phyloP scores from a whole-genome alignment of 2,113 vertebrate species.

The Puntigrus tetrazona region DNA sequence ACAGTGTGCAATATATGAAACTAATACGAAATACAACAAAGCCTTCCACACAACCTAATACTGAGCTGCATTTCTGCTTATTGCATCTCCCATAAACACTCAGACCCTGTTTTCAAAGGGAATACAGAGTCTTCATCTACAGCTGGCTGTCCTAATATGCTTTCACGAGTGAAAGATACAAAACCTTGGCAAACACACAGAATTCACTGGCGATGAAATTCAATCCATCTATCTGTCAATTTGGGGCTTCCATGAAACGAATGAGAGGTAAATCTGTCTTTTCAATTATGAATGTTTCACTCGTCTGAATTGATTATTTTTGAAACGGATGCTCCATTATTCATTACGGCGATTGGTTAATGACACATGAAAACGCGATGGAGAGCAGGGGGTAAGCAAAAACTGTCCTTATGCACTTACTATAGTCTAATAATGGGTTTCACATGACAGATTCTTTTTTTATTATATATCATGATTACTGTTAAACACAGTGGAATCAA shows the following conservation, averaged over 20 bases:
- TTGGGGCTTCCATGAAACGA: conserved; percentile 23
- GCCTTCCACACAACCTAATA: conserved; percentile 14
- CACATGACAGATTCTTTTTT: background rate
- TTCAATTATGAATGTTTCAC: conserved; percentile 47
- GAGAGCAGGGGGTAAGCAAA: background rate
- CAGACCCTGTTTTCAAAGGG: background rate
- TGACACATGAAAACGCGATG: background rate
- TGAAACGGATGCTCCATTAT: conserved; percentile 31
- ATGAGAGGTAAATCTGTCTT: conserved; percentile 37
- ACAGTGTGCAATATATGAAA: conserved; percentile 15
- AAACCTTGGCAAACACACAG: conserved; percentile 8
- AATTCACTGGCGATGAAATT: conserved; percentile 25
- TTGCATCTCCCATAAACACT: conserved; percentile 3
- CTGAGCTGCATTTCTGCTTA: conserved; percentile 8
- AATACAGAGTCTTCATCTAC: conserved; percentile 3
- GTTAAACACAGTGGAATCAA: background rate
- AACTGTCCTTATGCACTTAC: background rate
- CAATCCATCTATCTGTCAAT: conserved; percentile 23
- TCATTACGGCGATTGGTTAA: conserved; percentile 28
- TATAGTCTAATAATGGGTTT: conserved; percentile 24
- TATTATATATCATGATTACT: conserved; percentile 3
- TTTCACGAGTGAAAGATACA: conserved; percentile 14
- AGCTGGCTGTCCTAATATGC: background rate
- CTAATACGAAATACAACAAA: conserved; percentile 19
- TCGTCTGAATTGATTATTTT: conserved; percentile 39